Conservation (phyloP, 2,113 vertebrate species). For the Triplophysa siluroides region DNA sequence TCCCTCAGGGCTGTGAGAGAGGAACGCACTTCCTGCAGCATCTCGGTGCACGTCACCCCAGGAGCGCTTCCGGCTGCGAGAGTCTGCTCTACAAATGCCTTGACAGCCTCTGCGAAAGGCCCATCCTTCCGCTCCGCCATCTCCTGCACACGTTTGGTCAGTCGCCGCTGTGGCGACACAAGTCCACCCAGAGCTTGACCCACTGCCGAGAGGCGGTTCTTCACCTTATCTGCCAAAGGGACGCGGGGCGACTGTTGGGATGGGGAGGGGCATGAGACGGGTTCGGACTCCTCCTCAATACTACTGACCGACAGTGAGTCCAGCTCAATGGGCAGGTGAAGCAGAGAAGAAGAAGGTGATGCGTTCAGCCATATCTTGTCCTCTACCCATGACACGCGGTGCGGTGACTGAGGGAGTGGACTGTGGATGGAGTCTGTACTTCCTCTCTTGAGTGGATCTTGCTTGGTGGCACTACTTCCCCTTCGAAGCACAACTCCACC, state of each 20-base stretch:
- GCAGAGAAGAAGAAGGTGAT: conserved; percentile 52
- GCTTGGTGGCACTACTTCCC: conserved; percentile 45
- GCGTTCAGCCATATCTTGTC: conserved; percentile 69
- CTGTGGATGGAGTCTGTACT: conserved; percentile 49
- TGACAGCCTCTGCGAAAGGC: conserved; percentile 71
- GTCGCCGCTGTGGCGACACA: conserved; percentile 68
- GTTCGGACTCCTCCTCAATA: conserved; percentile 77
- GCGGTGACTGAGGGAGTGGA: conserved; percentile 64
- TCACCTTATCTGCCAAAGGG: conserved; percentile 75
- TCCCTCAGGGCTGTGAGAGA: conserved; percentile 77
- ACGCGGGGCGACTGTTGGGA: conserved; percentile 41
- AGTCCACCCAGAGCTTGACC: conserved; percentile 75
- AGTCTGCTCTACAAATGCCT: conserved; percentile 62
- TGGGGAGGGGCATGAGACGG: conserved; percentile 16
- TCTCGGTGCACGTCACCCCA: conserved; percentile 65
- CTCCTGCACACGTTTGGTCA: conserved; percentile 74
- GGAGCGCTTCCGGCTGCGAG: conserved; percentile 45
- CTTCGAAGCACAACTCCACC: conserved; percentile 65
- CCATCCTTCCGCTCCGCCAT: conserved; percentile 72
- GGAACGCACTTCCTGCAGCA: conserved; percentile 83
- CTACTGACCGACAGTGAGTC: conserved; percentile 77
- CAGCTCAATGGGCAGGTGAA: conserved; percentile 63
- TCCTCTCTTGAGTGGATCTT: conserved; percentile 15
- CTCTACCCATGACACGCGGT: conserved; percentile 86
- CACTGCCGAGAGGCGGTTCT: conserved; percentile 77